Conservation (phyloP, 1,140 invertebrate genomes). For the Drosophila bocqueti region DNA sequence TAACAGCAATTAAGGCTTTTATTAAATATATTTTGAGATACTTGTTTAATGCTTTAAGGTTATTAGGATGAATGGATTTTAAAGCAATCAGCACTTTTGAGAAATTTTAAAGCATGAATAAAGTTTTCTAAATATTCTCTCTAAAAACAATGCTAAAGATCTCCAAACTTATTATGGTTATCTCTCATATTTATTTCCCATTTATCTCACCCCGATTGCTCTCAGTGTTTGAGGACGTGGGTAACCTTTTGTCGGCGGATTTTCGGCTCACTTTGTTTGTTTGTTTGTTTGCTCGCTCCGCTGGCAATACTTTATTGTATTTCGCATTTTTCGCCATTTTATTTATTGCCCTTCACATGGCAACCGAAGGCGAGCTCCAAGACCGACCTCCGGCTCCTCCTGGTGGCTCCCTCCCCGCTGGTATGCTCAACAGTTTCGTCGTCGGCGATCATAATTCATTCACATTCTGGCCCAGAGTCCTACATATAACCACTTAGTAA, state of each 20-base stretch:
- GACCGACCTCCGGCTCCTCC: not conserved
- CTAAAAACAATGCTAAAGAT: no score
- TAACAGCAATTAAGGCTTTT: no score
- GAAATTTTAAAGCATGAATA: no score
- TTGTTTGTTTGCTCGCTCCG: constrained; percentile 60
- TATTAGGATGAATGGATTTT: no score
- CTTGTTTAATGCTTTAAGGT: no score
- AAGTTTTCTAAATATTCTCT: no score
- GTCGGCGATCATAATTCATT: constrained; percentile 75
- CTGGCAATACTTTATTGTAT: constrained; percentile 78
- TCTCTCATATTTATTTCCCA: no score
- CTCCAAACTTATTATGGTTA: no score
- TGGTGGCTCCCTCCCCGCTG: not conserved
- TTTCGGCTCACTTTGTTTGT: constrained; percentile 40
- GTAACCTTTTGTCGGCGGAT: constrained; percentile 34
- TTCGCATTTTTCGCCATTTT: constrained; percentile 79
- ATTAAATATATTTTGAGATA: no score
- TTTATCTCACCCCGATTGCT: no score
- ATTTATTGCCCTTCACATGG: constrained; percentile 79
- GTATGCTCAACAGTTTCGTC: constrained; percentile 51
- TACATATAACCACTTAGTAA: constrained; percentile 69
- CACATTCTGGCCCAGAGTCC: constrained; percentile 62
- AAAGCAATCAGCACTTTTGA: no score
- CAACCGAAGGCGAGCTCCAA: constrained; percentile 40
- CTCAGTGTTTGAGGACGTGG: constrained; percentile 5